Percentiles rank a stretch among this genome's conserved stretches.
Evolutionary conservation across 2,113 vertebrate genomes (phyloP).

Genomic region (Columba janthina): DNA sequence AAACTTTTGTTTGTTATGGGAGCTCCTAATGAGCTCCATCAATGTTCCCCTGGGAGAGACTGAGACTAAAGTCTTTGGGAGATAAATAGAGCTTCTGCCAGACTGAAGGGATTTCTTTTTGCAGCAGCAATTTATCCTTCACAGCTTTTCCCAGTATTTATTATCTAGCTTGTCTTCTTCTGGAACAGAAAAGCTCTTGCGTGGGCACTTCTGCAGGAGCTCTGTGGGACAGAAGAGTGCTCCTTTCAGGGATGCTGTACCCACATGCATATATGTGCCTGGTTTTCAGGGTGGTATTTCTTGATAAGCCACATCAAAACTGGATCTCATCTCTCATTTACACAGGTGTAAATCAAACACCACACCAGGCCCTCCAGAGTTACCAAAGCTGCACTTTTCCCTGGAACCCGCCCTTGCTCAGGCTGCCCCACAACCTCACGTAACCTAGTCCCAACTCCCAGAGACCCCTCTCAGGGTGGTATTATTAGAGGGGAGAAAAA

Average conservation of each 20-base stretch:
- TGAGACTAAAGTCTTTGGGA: neutral
- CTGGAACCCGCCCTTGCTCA: neutral
- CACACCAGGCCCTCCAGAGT: neutral
- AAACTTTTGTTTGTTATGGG: neutral
- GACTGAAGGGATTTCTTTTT: neutral
- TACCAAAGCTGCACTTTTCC: neutral
- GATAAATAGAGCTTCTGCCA: slow-evolving; percentile 2
- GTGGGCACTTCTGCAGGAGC: neutral
- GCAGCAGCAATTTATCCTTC: neutral
- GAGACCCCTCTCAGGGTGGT: neutral
- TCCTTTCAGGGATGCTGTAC: neutral
- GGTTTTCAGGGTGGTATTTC: neutral
- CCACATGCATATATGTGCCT: neutral
- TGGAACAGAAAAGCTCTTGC: neutral
- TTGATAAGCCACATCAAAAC: neutral
- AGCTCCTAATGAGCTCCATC: neutral
- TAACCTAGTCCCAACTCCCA: neutral
- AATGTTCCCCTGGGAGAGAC: neutral
- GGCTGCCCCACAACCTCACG: neutral
- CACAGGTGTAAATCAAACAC: neutral
- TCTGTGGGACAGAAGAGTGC: neutral
- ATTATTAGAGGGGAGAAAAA: neutral
- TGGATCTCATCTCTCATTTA: neutral
- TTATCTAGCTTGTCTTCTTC: neutral
- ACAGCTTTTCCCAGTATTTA: neutral